Evolutionary conservation across 2,113 vertebrate genomes (phyloP).

Genomic region (Dipodomys spectabilis): DNA sequence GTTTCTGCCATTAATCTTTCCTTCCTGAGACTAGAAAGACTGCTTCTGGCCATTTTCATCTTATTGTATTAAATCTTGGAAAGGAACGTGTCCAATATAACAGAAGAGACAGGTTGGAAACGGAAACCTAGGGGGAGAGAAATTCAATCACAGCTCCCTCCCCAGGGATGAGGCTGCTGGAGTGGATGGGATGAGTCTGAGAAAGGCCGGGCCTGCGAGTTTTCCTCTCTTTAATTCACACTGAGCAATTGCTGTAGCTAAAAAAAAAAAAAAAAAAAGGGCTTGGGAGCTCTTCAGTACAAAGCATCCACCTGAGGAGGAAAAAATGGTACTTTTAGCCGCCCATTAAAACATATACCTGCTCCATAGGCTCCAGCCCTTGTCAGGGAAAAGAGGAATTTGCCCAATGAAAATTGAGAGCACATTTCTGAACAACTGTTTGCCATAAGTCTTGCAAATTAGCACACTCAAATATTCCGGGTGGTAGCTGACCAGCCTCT

Average conservation of each 20-base stretch:
- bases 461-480: conserved; percentile 52
- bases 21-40: background rate
- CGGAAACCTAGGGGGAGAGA: conserved; percentile 15
- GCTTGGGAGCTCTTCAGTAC: background rate
- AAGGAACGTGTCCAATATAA: background rate
- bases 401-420: conserved; percentile 65
- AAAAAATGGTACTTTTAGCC: conserved; percentile 71
- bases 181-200: background rate
- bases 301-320: conserved; percentile 41
- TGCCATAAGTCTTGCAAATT: conserved; percentile 77
- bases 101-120: conserved; percentile 10
- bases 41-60: conserved; percentile 52
- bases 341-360: conserved; percentile 65
- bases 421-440: conserved; percentile 68
- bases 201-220: background rate
- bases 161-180: background rate
- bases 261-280: background rate
- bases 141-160: conserved; percentile 43
- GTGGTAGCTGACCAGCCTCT: conserved; percentile 19
- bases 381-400: conserved; percentile 55
- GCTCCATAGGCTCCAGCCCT: conserved; percentile 63
- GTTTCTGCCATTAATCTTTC: conserved; percentile 31
- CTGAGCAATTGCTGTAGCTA: background rate
- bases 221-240: background rate
- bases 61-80: conserved; percentile 23